Conservation (phyloP, 2,888 invertebrate genomes). For the Mythimna vitellina region DNA sequence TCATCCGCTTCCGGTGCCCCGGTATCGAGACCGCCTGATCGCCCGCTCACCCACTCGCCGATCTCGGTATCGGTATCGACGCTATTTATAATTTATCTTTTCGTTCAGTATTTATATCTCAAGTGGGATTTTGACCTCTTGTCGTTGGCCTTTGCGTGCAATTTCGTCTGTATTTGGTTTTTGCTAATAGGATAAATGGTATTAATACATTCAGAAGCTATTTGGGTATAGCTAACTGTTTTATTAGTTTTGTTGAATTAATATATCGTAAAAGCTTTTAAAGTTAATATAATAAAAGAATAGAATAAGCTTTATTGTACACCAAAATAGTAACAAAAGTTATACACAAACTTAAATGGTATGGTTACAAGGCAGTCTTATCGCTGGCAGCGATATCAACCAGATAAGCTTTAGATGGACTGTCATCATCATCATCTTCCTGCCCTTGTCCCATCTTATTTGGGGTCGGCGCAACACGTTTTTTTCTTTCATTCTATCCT, state of each 20-base stretch:
- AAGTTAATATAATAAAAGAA: not conserved
- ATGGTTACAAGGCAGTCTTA: no score
- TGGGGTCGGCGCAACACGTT: no score
- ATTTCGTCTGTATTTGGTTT: conserved; percentile 31
- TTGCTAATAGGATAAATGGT: conserved; percentile 25
- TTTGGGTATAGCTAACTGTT: conserved; percentile 10
- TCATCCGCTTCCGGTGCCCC: conserved; percentile 65
- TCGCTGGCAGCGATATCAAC: no score
- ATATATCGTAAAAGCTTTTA: conserved; percentile 2
- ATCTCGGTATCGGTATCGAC: conserved; percentile 9
- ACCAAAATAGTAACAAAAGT: no score
- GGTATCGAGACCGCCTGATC: conserved; percentile 49
- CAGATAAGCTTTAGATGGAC: no score
- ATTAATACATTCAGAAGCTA: conserved; percentile 7
- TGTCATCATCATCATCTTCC: no score
- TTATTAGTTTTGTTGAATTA: conserved; percentile 13
- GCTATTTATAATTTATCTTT: conserved; percentile 39
- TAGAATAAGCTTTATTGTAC: no score
- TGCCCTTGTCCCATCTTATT: no score
- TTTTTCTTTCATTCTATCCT: no score
- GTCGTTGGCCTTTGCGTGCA: conserved; percentile 24
- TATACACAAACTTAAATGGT: no score
- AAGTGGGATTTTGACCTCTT: conserved; percentile 43
- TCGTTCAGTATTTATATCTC: conserved; percentile 26
- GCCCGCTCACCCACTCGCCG: conserved; percentile 28